Evolutionary conservation across 92 coral and sea anemone species (phyloP).

Genomic region (Phenganax subtilis): DNA sequence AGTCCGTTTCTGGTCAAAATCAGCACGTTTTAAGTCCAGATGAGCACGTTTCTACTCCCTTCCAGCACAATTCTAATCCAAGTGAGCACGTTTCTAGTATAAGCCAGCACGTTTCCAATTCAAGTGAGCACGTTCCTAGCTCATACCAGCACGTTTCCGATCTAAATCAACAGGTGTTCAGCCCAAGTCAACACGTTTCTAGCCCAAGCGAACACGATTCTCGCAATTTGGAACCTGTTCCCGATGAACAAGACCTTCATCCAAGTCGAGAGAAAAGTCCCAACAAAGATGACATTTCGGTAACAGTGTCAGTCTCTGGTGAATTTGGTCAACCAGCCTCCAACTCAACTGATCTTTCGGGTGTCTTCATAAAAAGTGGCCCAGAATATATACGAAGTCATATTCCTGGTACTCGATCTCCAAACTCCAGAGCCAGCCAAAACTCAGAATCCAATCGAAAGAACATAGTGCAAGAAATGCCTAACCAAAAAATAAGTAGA

Average conservation of each 20-base stretch:
- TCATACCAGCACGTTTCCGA: background rate
- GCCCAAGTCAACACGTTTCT: background rate
- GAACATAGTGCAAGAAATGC: background rate
- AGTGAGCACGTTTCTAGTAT: background rate
- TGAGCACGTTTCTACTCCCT: background rate
- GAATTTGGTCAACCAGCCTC: slow-evolving; percentile 23
- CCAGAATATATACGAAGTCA: slow-evolving; percentile 39
- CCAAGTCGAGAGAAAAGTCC: background rate
- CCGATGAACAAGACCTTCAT: background rate
- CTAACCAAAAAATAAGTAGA: background rate
- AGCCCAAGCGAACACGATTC: background rate
- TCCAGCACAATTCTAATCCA: background rate
- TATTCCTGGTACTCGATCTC: slow-evolving; percentile 11
- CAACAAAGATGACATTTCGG: slow-evolving; percentile 7
- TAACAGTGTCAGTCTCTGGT: slow-evolving; percentile 31
- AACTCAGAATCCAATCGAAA: background rate
- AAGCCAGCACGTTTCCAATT: background rate
- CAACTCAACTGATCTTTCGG: slow-evolving; percentile 17
- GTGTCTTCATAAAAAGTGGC: slow-evolving; percentile 29
- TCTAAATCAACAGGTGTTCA: background rate
- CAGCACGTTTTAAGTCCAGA: background rate
- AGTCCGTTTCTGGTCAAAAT: background rate
- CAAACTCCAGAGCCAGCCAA: too few relatives aligned
- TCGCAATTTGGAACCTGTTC: too few relatives aligned
- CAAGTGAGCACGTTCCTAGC: slow-evolving; percentile 4